Evolutionary conservation across 2,113 vertebrate species (phyloP), one percentile per base, ranked within the genome.

Genomic region (Xenopus tropicalis): DNA sequence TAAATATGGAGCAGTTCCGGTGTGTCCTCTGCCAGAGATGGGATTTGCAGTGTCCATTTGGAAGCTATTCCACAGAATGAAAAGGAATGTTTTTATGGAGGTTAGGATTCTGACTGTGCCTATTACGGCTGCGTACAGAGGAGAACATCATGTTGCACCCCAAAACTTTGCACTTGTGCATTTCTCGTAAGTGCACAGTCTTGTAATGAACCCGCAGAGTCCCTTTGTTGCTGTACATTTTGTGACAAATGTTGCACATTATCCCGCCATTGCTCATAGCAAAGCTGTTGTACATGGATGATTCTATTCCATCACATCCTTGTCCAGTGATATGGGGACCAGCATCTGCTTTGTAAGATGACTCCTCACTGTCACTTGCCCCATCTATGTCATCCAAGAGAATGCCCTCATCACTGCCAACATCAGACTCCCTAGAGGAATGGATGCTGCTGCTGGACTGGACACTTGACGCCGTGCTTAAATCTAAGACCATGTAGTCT

Each of bases 181-280:
- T 98, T 84, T 99, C 95, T 17, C 97, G 91, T 85, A 99, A 87
- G 85, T 99, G 97, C 85, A 99, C 97, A 19, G 97, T 98, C 90
- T 99, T 99, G 88, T 98, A 99, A 87, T 99, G 97, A 86, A 99
- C 97, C 29, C 97, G 85, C 85, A 99, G 91, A 14, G 97, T 98
- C 84, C 97, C 97, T 88, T 98, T 99, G 96, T 98, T 99, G 91
- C 97, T 99, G 91, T 98, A 99, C 92, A 96, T 92, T 93, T 99
- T 99, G 90, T 96, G 95, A 90, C 97, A 99, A 87, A 99, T 98
- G 90, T 91, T 96, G 91, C 97, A 99, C 86, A 97, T 91, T 87
- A 98, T 94, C 85, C 97, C 95, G 78, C 89, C 90, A 64, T 89
- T 91, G 85, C 88, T 90, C 85, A 91, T 90, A 14, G 88, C 88